Base-by-base conservation (phyloP, 2,888 invertebrate species). In the Caenorhabditis wallacei region DNA sequence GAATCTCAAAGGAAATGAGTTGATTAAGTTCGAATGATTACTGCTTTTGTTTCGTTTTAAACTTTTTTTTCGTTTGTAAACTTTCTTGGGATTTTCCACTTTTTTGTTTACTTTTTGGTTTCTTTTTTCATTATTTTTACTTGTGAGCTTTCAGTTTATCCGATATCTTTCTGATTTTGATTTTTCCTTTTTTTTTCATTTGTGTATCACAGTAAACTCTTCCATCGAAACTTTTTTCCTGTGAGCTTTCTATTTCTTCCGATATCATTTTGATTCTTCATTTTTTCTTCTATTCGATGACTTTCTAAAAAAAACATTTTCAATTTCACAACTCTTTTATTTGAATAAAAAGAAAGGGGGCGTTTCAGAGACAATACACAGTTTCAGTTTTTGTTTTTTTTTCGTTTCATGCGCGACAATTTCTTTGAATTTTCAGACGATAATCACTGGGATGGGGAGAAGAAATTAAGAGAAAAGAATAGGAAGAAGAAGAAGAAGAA, bases 341-440 rank as follows among this genome's bases (percentile, higher is more conserved):
- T 64, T 35, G 26, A 63, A 64, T 18, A 51, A 48, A 64, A 16
- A 30, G 8, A 30, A 30, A 5, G 30, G 30, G 30, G 30, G 30
- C 30, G 30, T n/a, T 24, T 16, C 1, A 7, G 61, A 10, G 43
- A 61, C 24, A 61, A 24, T 64, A 64, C 64, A 64, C 64, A 64
- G 64, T 64, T 48, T 64, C 51, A 35, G 63, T 46, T 64, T 64
- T 18, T 16, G 40, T 56, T 64, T 48, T 63, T 63, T 18, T 64
- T 40, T 26, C 64, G 48, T 51, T 64, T 64, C 64, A 51, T 64
- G 64, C 48, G 64, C 64, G 51, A 64, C 64, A 64, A 64, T 18
- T 64, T 64, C 64, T 64, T n/a, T 46, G 48, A 35, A 20, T 51
- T 10, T 40, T 64, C 35, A 26, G 64, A 16, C 26, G 48, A 64